These are phyloP conservation scores for Anarrhichthys ocellatus DNA, from an alignment of 2,113 vertebrate species.

Conservation along the genomic window DNA sequence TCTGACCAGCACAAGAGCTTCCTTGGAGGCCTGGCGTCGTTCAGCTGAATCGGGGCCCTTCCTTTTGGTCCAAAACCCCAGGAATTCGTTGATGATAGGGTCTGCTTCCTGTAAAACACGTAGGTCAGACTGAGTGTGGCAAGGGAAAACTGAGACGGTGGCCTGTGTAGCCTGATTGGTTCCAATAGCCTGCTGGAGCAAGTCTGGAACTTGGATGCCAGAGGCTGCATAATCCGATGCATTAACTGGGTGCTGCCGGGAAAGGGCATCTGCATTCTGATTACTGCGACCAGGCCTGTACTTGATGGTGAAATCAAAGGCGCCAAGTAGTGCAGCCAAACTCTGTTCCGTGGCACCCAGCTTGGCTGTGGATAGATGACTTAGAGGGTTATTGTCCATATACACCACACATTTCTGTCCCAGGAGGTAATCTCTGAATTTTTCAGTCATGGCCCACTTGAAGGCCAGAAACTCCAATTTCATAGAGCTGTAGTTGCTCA, in stretches of 20 bases:
- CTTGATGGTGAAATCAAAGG: background rate
- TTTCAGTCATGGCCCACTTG: background rate
- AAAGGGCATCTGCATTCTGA: constrained; percentile 20
- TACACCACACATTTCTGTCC: background rate
- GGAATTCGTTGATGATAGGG: background rate
- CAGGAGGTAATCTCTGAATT: background rate
- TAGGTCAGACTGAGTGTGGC: background rate
- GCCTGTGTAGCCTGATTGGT: background rate
- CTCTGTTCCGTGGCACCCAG: constrained; percentile 4
- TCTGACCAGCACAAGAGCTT: background rate
- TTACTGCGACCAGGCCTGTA: background rate
- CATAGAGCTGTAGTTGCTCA: constrained; percentile 11
- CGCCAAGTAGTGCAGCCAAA: background rate
- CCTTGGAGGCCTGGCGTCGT: background rate
- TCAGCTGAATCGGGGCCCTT: background rate
- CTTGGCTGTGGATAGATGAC: constrained; percentile 1
- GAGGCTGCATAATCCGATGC: no score
- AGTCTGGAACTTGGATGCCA: background rate
- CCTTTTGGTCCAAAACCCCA: background rate
- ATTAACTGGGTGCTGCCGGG: background rate
- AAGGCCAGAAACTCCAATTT: background rate
- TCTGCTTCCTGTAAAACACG: background rate
- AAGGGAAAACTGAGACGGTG: background rate
- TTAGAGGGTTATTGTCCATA: no score
- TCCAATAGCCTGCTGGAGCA: background rate